These are phyloP conservation scores for Elymnias hypermnestra DNA, from an alignment of 1,140 invertebrate species.

Conservation along the genomic window DNA sequence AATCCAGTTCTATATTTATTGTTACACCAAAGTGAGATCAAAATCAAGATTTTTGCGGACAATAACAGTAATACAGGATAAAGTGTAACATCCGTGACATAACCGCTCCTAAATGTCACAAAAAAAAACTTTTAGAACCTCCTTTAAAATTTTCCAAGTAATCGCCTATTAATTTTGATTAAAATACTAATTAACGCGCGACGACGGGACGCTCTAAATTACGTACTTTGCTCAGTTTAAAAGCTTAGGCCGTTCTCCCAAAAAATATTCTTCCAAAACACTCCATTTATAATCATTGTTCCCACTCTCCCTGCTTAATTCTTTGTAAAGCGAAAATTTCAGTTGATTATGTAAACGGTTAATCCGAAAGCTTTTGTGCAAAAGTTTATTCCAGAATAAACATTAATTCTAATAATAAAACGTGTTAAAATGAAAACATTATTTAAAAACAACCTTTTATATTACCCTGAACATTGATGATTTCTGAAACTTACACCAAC, in stretches of 20 bases:
- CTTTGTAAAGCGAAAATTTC: slow-evolving; percentile 46
- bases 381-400: slow-evolving; percentile 23
- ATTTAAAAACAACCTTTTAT: neutral
- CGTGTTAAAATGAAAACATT: slow-evolving; percentile 13
- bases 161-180: slow-evolving; percentile 72
- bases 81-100: too few relatives aligned
- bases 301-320: slow-evolving; percentile 35
- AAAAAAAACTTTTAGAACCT: slow-evolving; percentile 11
- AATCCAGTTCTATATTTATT: too few relatives aligned
- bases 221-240: slow-evolving; percentile 47
- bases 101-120: too few relatives aligned
- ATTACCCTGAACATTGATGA: too few relatives aligned
- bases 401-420: slow-evolving; percentile 18
- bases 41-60: too few relatives aligned
- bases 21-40: too few relatives aligned
- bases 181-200: slow-evolving; percentile 63
- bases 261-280: slow-evolving; percentile 59
- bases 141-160: slow-evolving; percentile 44
- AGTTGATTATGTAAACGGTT: slow-evolving; percentile 52
- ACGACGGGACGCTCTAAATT: slow-evolving; percentile 56
- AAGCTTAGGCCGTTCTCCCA: slow-evolving; percentile 49
- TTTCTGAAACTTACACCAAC: too few relatives aligned
- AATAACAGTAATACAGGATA: too few relatives aligned
- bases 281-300: slow-evolving; percentile 35
- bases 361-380: slow-evolving; percentile 34